Percentiles rank a stretch among this genome's conserved stretches.
These are phyloP conservation scores for Catagonus wagneri DNA, from an alignment of 2,113 vertebrate genomes.

Conservation along the genomic window DNA sequence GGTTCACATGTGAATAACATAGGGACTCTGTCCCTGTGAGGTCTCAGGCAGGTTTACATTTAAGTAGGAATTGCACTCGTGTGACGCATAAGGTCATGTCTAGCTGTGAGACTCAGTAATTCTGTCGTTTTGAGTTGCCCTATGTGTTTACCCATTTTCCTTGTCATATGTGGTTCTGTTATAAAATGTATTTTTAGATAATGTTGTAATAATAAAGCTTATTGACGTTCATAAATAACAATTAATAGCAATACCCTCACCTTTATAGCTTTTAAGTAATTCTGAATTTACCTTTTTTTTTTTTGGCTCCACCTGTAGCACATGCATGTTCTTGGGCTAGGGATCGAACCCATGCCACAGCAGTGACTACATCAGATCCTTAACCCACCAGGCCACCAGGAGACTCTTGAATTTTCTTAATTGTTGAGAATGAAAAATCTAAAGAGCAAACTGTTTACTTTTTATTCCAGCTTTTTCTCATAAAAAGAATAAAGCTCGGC, in stretches of 20 bases:
- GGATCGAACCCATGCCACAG: too few relatives aligned
- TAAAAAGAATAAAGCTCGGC: background rate
- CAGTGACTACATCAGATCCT: too few relatives aligned
- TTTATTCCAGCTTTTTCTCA: slow-evolving; percentile 8
- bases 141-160: background rate
- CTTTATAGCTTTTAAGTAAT: slow-evolving; percentile 17
- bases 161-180: slow-evolving; percentile 1
- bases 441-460: background rate
- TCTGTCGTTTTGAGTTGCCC: slow-evolving; percentile 40
- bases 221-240: background rate
- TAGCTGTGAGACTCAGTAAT: background rate
- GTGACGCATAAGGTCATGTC: background rate
- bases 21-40: background rate
- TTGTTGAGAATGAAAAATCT: background rate
- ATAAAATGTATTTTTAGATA: slow-evolving; percentile 51
- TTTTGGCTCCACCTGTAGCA: too few relatives aligned
- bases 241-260: background rate
- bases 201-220: background rate
- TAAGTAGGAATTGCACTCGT: background rate
- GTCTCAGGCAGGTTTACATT: background rate
- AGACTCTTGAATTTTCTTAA: background rate
- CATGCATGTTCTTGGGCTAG: too few relatives aligned
- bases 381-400: too few relatives aligned
- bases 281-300: background rate
- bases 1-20: background rate